Evolutionary conservation across 2,113 vertebrate genomes (phyloP).

Genomic region (Panthera tigris): DNA sequence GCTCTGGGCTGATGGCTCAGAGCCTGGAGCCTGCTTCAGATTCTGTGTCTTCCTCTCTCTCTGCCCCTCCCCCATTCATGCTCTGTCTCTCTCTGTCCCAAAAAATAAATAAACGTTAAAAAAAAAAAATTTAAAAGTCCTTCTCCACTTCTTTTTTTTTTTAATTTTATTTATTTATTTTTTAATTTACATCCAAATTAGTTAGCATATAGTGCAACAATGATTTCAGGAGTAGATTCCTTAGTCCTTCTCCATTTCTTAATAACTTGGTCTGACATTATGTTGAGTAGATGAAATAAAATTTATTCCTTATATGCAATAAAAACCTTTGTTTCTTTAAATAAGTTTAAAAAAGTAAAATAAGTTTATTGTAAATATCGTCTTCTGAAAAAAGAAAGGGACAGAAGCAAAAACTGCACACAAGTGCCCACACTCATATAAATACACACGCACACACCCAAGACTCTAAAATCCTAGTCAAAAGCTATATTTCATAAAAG

Average conservation of each 20-base stretch:
- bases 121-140: not conserved
- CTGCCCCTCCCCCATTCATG: no score
- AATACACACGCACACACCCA: slow-evolving; percentile 41
- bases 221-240: no score
- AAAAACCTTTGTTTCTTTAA: slow-evolving; percentile 43
- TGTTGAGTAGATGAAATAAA: slow-evolving; percentile 19
- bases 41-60: no score
- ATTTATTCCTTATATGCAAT: not conserved
- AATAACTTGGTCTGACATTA: not conserved
- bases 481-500: slow-evolving; percentile 89
- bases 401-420: slow-evolving; percentile 28
- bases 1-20: no score
- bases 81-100: no score
- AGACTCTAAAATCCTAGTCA: slow-evolving; percentile 71
- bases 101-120: no score
- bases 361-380: slow-evolving; percentile 25
- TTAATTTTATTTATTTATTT: no score
- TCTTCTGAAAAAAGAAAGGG: slow-evolving; percentile 35
- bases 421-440: slow-evolving; percentile 49
- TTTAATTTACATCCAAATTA: no score
- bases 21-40: no score
- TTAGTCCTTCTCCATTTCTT: not conserved
- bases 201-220: no score
- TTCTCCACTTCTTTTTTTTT: no score
- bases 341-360: not conserved